Conservation (phyloP, 2,888 invertebrate species). For the Conus canariensis region DNA sequence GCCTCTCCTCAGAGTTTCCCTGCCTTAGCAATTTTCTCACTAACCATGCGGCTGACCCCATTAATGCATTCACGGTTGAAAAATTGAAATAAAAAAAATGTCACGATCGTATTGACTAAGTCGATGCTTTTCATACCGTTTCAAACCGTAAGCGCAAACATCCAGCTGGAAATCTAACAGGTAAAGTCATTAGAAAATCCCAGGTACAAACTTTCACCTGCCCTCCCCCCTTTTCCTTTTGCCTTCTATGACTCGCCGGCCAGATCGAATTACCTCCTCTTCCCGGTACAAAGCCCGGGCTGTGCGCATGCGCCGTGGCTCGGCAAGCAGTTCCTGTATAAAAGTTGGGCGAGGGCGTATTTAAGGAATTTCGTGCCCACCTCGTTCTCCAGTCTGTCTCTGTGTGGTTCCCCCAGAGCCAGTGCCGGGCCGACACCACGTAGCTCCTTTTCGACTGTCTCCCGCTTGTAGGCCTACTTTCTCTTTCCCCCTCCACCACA, state of each 20-base stretch:
- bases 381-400: slow-evolving; percentile 52
- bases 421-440: slow-evolving; percentile 54
- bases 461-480: slow-evolving; percentile 53
- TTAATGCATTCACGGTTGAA: too few relatives aligned
- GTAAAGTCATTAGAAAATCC: not conserved
- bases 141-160: not conserved
- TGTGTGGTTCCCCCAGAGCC: slow-evolving; percentile 48
- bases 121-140: too few relatives aligned
- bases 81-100: not conserved
- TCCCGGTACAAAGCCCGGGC: slow-evolving; percentile 11
- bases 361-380: slow-evolving; percentile 70
- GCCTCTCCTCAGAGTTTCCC: not conserved
- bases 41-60: not conserved
- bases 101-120: not conserved
- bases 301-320: slow-evolving; percentile 46
- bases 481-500: slow-evolving; percentile 30
- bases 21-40: not conserved
- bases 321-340: slow-evolving; percentile 59
- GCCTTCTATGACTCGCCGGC: slow-evolving; percentile 44
- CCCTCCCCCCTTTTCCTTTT: not conserved
- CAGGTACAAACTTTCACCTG: slow-evolving; percentile 13
- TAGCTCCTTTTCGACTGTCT: slow-evolving; percentile 57
- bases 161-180: not conserved
- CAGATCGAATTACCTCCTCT: slow-evolving; percentile 45
- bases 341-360: slow-evolving; percentile 63